These are phyloP conservation scores for Samia ricini DNA, from an alignment of 1,140 invertebrate genomes.

Conservation along the genomic window DNA sequence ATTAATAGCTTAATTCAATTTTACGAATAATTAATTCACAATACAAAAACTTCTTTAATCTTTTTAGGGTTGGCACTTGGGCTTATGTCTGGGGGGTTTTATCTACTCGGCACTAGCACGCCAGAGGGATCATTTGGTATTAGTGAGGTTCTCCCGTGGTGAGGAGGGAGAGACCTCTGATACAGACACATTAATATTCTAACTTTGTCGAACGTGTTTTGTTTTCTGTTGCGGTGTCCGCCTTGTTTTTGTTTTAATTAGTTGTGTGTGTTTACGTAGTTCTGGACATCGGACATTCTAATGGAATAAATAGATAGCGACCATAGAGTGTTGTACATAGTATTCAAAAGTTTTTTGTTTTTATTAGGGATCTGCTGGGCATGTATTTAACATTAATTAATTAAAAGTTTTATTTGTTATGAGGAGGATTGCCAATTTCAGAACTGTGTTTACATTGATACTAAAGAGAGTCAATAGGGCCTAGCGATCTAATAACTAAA, in stretches of 20 bases:
- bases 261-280: constrained; percentile 8
- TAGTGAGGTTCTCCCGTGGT: constrained; percentile 29
- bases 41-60: constrained; percentile 43
- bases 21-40: constrained; percentile 28
- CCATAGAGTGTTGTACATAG: neutral
- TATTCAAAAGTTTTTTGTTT: neutral
- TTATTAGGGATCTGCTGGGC: neutral
- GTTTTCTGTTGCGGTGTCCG: constrained; percentile 31
- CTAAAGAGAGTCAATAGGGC: too few relatives aligned
- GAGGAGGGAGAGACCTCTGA: neutral
- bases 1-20: constrained; percentile 1
- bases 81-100: constrained; percentile 31
- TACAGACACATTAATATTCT: constrained; percentile 52
- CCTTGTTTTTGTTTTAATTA: constrained; percentile 36
- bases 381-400: neutral
- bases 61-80: constrained; percentile 35
- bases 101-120: constrained; percentile 32
- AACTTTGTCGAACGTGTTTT: constrained; percentile 53
- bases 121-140: constrained; percentile 43
- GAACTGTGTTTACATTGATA: neutral
- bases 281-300: neutral
- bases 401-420: neutral
- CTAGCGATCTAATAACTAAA: too few relatives aligned
- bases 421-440: neutral
- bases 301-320: constrained; percentile 3